These are phyloP conservation scores for Blera fallax DNA, from an alignment of 2,888 invertebrate species.

Conservation along the genomic window DNA sequence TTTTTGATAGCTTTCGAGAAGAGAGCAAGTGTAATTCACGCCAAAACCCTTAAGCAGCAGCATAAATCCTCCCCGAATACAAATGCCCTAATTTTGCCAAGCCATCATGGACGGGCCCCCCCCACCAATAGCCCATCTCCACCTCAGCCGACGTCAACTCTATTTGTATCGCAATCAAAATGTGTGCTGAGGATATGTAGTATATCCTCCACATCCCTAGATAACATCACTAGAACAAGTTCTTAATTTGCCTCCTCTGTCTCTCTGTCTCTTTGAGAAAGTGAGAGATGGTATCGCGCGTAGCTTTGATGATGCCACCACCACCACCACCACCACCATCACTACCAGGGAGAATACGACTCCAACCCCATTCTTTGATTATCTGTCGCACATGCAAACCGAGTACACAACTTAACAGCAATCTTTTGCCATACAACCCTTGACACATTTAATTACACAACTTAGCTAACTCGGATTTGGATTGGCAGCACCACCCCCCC, in stretches of 20 bases:
- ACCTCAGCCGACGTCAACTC: constrained; percentile 44
- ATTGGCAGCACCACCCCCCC: constrained; percentile 24
- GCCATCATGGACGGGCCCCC: constrained; percentile 2
- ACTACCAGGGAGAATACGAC: constrained; percentile 10
- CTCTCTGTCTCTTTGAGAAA: constrained; percentile 7
- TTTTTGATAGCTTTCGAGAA: constrained; percentile 70
- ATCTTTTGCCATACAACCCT: constrained; percentile 74
- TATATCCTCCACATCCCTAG: constrained; percentile 47
- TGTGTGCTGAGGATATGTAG: constrained; percentile 39
- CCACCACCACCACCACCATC: background rate
- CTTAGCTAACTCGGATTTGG: constrained; percentile 73
- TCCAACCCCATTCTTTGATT: constrained; percentile 40
- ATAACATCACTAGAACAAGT: constrained; percentile 68
- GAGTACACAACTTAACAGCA: constrained; percentile 64
- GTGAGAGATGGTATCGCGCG: constrained; percentile 50
- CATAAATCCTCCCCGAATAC: constrained; percentile 71
- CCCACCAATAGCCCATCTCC: background rate
- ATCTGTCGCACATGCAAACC: constrained; percentile 31
- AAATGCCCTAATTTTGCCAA: constrained; percentile 68
- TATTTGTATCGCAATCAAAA: constrained; percentile 70
- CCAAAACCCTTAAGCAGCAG: constrained; percentile 71
- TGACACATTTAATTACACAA: constrained; percentile 78
- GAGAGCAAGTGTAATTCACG: constrained; percentile 68
- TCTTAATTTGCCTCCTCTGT: constrained; percentile 69
- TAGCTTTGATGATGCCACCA: constrained; percentile 58